These are phyloP conservation scores for Ditula angustiorana DNA, from an alignment of 2,888 invertebrate species.

Conservation along the genomic window DNA sequence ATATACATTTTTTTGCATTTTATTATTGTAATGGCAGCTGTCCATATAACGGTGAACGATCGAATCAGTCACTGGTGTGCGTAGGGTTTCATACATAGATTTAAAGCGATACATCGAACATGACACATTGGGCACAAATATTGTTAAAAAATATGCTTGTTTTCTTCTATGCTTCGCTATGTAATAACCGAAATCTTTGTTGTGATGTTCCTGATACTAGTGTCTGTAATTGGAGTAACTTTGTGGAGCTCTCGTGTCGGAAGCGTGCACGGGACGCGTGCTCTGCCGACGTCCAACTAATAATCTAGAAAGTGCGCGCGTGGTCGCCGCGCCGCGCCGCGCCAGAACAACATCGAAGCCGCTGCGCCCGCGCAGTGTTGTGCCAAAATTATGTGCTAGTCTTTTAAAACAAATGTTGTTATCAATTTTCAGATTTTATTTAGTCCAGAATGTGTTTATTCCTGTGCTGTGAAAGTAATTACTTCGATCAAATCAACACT, in stretches of 20 bases:
- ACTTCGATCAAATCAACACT: slow-evolving; percentile 82
- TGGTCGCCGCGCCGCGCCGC: slow-evolving; percentile 6
- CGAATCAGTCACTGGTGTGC: slow-evolving; percentile 67
- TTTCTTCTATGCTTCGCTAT: slow-evolving; percentile 69
- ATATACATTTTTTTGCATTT: slow-evolving; percentile 83
- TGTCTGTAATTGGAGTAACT: slow-evolving; percentile 58
- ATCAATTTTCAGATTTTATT: slow-evolving; percentile 85
- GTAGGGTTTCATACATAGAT: slow-evolving; percentile 79
- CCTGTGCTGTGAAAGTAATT: slow-evolving; percentile 80
- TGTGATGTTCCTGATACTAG: slow-evolving; percentile 62
- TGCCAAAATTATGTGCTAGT: slow-evolving; percentile 86
- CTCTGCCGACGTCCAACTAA: slow-evolving; percentile 31
- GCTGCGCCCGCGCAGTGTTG: slow-evolving; percentile 73
- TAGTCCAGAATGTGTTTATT: slow-evolving; percentile 84
- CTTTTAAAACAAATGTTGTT: slow-evolving; percentile 82
- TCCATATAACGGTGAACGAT: slow-evolving; percentile 75
- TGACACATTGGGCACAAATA: slow-evolving; percentile 85
- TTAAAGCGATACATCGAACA: slow-evolving; percentile 84
- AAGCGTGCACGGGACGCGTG: slow-evolving; percentile 20
- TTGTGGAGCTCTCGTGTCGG: slow-evolving; percentile 67
- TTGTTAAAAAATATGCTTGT: slow-evolving; percentile 70
- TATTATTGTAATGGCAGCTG: slow-evolving; percentile 83
- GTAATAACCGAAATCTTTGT: slow-evolving; percentile 60
- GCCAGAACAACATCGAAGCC: slow-evolving; percentile 74
- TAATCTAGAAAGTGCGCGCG: not conserved